These are phyloP conservation scores for Acanthis flammea DNA, from an alignment of 2,797 vertebrate species.

Conservation along the genomic window DNA sequence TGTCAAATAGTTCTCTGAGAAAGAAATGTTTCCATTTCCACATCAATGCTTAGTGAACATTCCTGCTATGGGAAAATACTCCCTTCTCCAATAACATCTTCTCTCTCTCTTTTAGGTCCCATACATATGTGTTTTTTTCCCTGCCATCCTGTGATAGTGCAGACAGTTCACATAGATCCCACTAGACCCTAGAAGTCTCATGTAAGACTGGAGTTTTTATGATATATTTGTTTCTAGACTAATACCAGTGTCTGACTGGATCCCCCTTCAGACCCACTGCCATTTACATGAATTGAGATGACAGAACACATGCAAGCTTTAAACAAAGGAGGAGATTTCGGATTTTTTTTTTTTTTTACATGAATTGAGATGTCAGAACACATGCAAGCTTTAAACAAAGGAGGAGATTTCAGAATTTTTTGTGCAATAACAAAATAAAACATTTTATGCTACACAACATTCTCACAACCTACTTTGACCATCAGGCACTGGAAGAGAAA, in stretches of 20 bases:
- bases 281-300: background rate
- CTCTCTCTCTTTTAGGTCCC: fast-evolving
- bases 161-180: background rate
- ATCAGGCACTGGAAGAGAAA: background rate
- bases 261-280: background rate
- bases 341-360: too few species aligned
- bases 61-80: background rate
- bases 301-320: background rate
- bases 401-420: background rate
- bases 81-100: background rate
- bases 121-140: background rate
- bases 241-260: background rate
- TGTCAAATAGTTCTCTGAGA: background rate
- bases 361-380: background rate
- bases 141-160: background rate
- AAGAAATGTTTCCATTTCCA: background rate
- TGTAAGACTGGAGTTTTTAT: background rate
- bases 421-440: background rate
- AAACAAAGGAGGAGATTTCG: background rate
- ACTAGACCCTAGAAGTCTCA: background rate
- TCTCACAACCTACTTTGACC: background rate
- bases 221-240: background rate
- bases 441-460: background rate
- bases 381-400: background rate
- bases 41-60: background rate